Evolutionary conservation across 2,888 invertebrate genomes (phyloP), one percentile per base, ranked within the genome.

Genomic region (Lasioglossum leucozonium): DNA sequence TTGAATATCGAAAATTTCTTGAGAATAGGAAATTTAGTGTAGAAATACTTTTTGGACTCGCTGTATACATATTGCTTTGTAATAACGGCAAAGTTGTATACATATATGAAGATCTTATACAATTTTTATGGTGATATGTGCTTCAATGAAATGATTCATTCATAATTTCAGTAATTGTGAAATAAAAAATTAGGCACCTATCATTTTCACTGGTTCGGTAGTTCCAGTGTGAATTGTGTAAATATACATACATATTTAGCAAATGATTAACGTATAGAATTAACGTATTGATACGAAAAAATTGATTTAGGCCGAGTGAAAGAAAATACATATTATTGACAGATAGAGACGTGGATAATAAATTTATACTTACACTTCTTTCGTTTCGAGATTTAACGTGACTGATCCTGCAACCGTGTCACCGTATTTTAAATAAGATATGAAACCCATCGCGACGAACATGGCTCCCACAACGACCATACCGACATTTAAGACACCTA

Each of bases 381-480:
- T 95, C 73, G 96, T 94, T 26, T 97, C 97, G 77, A 99, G 95
- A 95, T 99, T 99, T 8, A 99, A 96, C 0, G 99, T 99, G 51
- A 99, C 97, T 93, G 98, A 98, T 80, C 98, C 98, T 84, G 96
- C 94, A 3, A 98, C 97, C 0, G 95, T 95, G 11, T 98, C 97
- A 0, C 99, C 99, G 96, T 97, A 99, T 93, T 98, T 97, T 84
- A 98, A 96, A 94, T 98, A 99, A 6, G 98, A 98, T 79, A 98
- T 96, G 94, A 98, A 98, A 51, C 99, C 99, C 85, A 98, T 97
- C 1, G 96, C 95, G 65, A 98, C 96, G 94, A 99, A 98, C 92
- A 99, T 96, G 74, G 96, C 93, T 0, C 97, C 97, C 0, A 99
- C 98, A 22, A 97, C 95, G 4, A 97, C 95, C 98, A 99, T 99